Percentiles rank a stretch among this genome's conserved stretches.
phyloP scores from a whole-genome alignment of 2,888 invertebrate genomes.

The Antitype chi region DNA sequence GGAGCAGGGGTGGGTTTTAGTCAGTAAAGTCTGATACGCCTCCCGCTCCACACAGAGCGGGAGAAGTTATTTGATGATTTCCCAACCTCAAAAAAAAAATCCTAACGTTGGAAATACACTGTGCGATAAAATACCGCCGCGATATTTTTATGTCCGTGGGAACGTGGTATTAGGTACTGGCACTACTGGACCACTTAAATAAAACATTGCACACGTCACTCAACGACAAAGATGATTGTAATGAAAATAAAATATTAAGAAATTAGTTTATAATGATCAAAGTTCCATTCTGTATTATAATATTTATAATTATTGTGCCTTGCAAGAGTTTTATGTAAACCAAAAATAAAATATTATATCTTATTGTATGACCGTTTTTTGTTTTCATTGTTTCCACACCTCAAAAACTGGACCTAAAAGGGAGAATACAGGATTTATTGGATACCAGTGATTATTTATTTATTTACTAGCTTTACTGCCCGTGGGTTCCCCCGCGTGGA shows the following conservation, averaged over 20 bases:
- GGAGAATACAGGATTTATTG: background rate
- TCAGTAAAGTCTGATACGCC: too few relatives aligned
- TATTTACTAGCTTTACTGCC: too few relatives aligned
- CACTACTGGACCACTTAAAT: background rate
- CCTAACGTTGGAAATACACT: too few relatives aligned
- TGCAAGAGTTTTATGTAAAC: slow-evolving; percentile 66
- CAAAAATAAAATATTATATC: slow-evolving; percentile 69
- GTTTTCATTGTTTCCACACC: slow-evolving; percentile 18
- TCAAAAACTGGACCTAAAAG: background rate
- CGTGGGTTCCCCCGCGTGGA: too few relatives aligned
- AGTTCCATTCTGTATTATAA: slow-evolving; percentile 61
- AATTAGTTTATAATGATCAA: slow-evolving; percentile 54
- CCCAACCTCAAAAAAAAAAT: too few relatives aligned
- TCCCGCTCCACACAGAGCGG: too few relatives aligned
- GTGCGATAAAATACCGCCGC: too few relatives aligned
- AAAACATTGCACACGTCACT: slow-evolving; percentile 26
- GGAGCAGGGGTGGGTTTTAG: too few relatives aligned
- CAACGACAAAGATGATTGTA: slow-evolving; percentile 17
- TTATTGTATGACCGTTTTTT: slow-evolving; percentile 36
- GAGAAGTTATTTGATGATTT: too few relatives aligned
- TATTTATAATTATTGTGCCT: slow-evolving; percentile 63
- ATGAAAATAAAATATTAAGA: slow-evolving; percentile 37
- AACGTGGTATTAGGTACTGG: background rate
- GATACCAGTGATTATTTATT: background rate
- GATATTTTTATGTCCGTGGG: too few relatives aligned